Conservation (phyloP, 1,140 invertebrate genomes). For the Orussus abietinus region DNA sequence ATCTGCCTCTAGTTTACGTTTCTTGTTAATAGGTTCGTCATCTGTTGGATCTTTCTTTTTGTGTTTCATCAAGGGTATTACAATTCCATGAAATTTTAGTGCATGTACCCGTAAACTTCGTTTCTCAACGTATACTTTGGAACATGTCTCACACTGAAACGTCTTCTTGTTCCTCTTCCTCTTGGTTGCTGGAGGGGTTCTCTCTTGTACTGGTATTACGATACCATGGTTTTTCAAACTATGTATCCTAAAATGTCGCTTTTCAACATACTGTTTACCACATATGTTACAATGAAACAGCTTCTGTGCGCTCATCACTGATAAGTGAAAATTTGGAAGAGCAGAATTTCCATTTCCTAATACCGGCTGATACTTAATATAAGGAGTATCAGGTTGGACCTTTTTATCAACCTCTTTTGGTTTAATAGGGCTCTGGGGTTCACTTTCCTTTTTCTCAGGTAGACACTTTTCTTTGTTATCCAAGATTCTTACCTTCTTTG, state of each 20-base stretch:
- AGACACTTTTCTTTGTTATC: no score
- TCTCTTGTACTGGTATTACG: constrained; percentile 17
- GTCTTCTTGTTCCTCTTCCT: neutral
- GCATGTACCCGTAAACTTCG: constrained; percentile 7
- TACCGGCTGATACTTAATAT: constrained; percentile 21
- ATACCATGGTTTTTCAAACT: constrained; percentile 32
- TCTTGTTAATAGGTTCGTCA: neutral
- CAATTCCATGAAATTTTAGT: constrained; percentile 3
- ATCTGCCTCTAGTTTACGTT: neutral
- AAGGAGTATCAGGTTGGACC: constrained; percentile 3
- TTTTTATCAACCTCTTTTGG: constrained; percentile 3
- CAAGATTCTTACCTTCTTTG: no score
- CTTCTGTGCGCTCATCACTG: constrained; percentile 28
- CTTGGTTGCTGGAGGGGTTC: neutral
- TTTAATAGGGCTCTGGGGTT: constrained; percentile 13
- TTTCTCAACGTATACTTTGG: constrained; percentile 1
- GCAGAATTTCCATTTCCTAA: constrained; percentile 23
- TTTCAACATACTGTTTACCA: constrained; percentile 32
- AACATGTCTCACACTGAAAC: neutral
- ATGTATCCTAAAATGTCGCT: constrained; percentile 29
- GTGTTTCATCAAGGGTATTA: neutral
- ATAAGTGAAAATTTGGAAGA: constrained; percentile 36
- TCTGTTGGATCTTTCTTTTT: neutral
- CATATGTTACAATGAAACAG: constrained; percentile 38
- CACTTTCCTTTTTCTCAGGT: neutral